These are phyloP conservation scores for Morpho deidamia DNA, from an alignment of 2,888 invertebrate genomes.

Conservation along the genomic window DNA sequence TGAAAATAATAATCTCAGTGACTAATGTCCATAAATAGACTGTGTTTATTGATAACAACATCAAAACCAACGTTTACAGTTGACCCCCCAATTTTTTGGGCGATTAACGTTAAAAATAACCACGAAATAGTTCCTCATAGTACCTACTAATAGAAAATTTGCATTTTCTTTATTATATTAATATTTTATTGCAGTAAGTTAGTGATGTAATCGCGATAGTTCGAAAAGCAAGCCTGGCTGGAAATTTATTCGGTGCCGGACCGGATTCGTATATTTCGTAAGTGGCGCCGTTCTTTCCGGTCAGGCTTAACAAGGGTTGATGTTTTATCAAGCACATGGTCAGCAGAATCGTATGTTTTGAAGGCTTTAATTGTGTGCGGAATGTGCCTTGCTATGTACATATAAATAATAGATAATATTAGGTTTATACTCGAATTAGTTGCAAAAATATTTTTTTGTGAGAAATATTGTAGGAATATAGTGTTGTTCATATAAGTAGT, in stretches of 20 bases:
- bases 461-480: constrained; percentile 69
- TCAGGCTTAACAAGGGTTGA: constrained; percentile 53
- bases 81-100: constrained; percentile 45
- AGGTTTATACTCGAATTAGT: constrained; percentile 78
- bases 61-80: constrained; percentile 57
- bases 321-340: constrained; percentile 71
- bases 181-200: constrained; percentile 68
- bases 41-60: constrained; percentile 72
- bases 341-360: constrained; percentile 55
- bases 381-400: constrained; percentile 78
- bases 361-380: constrained; percentile 75
- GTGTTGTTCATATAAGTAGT: constrained; percentile 63
- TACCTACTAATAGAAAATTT: constrained; percentile 76
- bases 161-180: constrained; percentile 69
- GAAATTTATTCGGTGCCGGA: constrained; percentile 13
- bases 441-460: constrained; percentile 75
- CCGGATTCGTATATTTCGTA: constrained; percentile 14
- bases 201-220: constrained; percentile 62
- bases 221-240: constrained; percentile 30
- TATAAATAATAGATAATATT: constrained; percentile 60
- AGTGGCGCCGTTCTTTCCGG: constrained; percentile 34
- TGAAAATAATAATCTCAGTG: constrained; percentile 47
- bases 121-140: constrained; percentile 77
- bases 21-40: constrained; percentile 43
- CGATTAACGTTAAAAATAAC: constrained; percentile 54